phyloP scores from a whole-genome alignment of 2,888 invertebrate genomes.

The Myopa testacea region DNA sequence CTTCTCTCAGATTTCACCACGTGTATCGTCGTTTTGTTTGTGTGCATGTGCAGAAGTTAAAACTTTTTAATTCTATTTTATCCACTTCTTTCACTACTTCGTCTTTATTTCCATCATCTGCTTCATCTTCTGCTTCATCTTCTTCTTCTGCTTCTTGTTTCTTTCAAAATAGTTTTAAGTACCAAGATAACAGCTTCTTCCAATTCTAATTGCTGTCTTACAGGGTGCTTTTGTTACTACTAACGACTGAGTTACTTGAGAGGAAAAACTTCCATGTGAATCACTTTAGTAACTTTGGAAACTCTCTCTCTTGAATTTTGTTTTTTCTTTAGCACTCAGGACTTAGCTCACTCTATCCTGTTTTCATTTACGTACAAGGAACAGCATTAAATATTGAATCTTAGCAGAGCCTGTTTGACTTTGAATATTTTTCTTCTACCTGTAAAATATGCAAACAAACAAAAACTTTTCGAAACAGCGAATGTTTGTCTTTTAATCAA shows the following conservation, averaged over 20 bases:
- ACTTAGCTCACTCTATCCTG: background rate
- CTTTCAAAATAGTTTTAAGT: background rate
- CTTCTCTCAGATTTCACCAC: background rate
- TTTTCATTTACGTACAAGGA: background rate
- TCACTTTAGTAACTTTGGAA: background rate
- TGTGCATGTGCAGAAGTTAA: background rate
- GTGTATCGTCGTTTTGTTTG: background rate
- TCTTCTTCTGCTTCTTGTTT: background rate
- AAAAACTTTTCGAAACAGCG: too few relatives aligned
- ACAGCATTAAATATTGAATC: too few relatives aligned
- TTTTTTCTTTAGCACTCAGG: background rate
- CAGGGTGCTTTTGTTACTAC: background rate
- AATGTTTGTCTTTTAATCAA: background rate
- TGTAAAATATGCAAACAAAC: too few relatives aligned
- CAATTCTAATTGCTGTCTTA: background rate
- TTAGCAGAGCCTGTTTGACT: too few relatives aligned
- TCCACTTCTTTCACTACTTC: background rate
- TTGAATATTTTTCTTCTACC: too few relatives aligned
- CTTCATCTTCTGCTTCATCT: background rate
- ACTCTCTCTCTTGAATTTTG: background rate
- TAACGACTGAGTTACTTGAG: background rate
- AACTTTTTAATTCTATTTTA: constrained; percentile 22
- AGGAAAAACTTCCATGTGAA: background rate
- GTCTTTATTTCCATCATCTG: background rate
- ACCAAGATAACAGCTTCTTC: constrained; percentile 10